Conservation (phyloP, 2,797 vertebrate species). For the Falco columbarius region DNA sequence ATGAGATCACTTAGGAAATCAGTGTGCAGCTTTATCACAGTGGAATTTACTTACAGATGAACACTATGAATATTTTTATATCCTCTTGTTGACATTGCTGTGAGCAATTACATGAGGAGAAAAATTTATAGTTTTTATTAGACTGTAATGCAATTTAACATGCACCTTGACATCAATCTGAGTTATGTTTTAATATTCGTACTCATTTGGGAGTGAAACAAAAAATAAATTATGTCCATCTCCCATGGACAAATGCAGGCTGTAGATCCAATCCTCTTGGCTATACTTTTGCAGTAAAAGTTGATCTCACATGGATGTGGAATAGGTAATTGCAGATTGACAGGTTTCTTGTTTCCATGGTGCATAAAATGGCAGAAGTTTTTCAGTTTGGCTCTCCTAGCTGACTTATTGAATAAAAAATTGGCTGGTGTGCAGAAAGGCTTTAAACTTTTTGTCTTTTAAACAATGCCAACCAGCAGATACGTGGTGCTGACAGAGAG, state of each 20-base stretch:
- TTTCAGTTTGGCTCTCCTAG: constrained; percentile 30
- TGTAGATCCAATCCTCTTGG: background rate
- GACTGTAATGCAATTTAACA: background rate
- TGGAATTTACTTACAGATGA: constrained; percentile 9
- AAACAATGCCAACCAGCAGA: constrained; percentile 21
- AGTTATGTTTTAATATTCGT: constrained; percentile 33
- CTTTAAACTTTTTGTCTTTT: constrained; percentile 60
- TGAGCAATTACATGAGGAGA: background rate
- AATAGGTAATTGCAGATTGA: constrained; percentile 38
- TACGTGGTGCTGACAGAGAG: background rate
- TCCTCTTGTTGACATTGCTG: background rate
- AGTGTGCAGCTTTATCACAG: background rate
- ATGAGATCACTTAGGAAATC: constrained; percentile 4
- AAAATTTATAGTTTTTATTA: constrained; percentile 35
- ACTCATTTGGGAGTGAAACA: background rate
- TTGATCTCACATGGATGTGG: background rate
- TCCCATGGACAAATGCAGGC: background rate
- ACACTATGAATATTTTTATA: constrained; percentile 14
- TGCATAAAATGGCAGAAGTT: constrained; percentile 33
- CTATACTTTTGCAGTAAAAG: background rate
- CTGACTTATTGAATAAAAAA: constrained; percentile 45
- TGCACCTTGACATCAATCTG: background rate
- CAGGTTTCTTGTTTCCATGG: constrained; percentile 53
- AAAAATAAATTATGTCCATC: background rate
- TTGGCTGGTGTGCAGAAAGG: constrained; percentile 24